A percentile compares a stretch with the other conserved stretches of the same genome.
phyloP scores from a whole-genome alignment of 2,113 vertebrate genomes.

The Panurus biarmicus region DNA sequence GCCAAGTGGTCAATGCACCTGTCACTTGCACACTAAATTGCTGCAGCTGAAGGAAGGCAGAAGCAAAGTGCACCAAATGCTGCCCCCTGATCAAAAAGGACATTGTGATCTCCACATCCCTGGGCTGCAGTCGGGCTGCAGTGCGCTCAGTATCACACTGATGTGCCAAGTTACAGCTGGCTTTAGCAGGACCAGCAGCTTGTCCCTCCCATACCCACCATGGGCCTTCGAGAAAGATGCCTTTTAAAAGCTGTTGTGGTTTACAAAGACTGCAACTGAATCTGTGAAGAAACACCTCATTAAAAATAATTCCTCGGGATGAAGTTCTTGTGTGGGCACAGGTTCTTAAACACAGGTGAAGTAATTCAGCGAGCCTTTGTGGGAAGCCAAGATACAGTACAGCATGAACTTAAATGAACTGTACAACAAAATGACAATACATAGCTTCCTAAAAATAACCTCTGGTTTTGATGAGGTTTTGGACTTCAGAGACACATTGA shows the following conservation, averaged over 20 bases:
- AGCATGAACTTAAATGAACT: background rate
- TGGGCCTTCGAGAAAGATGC: background rate
- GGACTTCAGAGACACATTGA: background rate
- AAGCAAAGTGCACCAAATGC: background rate
- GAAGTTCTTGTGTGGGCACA: background rate
- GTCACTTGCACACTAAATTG: background rate
- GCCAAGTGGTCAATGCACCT: background rate
- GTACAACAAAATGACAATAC: background rate
- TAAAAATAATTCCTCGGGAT: background rate
- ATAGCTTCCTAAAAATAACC: background rate
- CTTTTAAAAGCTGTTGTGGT: background rate
- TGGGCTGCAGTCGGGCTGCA: background rate
- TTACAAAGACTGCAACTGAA: background rate
- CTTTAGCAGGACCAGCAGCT: background rate
- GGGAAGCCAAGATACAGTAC: background rate
- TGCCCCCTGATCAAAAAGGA: background rate
- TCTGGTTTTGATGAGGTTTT: background rate
- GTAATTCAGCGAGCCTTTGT: background rate
- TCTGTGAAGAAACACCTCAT: background rate
- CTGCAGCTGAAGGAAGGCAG: background rate
- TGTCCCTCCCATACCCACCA: background rate
- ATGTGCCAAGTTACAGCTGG: background rate
- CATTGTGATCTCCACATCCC: background rate
- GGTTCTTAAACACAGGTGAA: background rate
- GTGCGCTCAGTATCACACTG: background rate